A percentile compares a stretch with the other conserved stretches of the same genome.
phyloP scores from a whole-genome alignment of 2,797 vertebrate genomes.

The Borostomias antarcticus region DNA sequence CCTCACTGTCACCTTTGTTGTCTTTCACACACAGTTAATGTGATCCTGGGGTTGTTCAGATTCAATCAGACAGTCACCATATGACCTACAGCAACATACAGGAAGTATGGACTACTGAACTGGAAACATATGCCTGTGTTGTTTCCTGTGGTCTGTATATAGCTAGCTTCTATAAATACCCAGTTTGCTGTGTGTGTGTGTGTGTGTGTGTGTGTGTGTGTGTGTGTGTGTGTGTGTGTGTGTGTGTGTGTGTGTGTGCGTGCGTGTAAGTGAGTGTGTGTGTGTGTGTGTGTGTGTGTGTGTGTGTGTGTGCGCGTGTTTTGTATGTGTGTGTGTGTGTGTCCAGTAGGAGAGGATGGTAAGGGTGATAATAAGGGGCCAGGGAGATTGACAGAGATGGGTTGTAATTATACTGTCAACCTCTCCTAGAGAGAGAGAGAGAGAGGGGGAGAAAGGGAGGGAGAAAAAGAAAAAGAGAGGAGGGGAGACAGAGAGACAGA shows the following conservation, averaged over 20 bases:
- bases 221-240: slow-evolving; percentile 21
- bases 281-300: slow-evolving; percentile 33
- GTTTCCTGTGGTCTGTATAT: neutral
- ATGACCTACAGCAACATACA: neutral
- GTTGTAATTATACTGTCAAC: slow-evolving; percentile 77
- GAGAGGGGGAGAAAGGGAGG: slow-evolving; percentile 17
- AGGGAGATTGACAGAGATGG: slow-evolving; percentile 75
- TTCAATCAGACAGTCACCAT: neutral
- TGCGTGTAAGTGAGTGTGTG: slow-evolving; percentile 15
- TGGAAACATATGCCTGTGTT: neutral
- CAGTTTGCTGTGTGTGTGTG: slow-evolving; percentile 1
- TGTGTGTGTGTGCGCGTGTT: slow-evolving; percentile 26
- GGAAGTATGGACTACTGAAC: neutral
- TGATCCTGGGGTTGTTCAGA: neutral
- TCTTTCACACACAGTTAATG: slow-evolving; percentile 5
- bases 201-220: slow-evolving; percentile 36
- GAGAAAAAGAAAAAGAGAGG: slow-evolving; percentile 29
- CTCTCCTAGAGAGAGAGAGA: slow-evolving; percentile 22
- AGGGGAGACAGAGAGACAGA: slow-evolving; percentile 7
- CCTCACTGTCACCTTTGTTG: neutral
- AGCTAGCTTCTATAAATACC: neutral
- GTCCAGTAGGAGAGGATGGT: slow-evolving; percentile 32
- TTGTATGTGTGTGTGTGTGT: slow-evolving; percentile 17
- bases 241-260: slow-evolving; percentile 40
- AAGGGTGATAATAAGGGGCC: slow-evolving; percentile 65